A percentile compares a stretch with the other conserved stretches of the same genome.
Evolutionary conservation across 2,888 invertebrate genomes (phyloP).

Genomic region (Lasioglossum villosulum): DNA sequence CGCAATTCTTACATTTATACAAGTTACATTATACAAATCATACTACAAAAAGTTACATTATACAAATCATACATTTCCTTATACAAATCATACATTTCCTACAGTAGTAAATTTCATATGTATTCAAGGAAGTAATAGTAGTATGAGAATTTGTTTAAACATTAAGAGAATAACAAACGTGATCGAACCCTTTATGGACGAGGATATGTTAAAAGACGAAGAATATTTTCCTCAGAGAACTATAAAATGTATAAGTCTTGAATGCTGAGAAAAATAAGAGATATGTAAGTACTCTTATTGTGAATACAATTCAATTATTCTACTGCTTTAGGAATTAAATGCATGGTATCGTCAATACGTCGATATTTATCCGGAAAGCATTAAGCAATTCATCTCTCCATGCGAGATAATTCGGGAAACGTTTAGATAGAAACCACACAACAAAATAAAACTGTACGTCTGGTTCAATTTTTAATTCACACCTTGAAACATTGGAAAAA

Average conservation of each 20-base stretch:
- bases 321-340: neutral
- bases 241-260: neutral
- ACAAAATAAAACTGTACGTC: neutral
- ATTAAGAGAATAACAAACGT: no score
- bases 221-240: neutral
- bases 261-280: neutral
- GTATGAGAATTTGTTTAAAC: no score
- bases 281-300: neutral
- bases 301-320: no score
- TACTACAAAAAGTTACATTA: no score
- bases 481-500: neutral
- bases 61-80: no score
- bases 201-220: neutral
- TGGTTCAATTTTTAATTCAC: neutral
- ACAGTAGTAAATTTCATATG: no score
- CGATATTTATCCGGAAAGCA: neutral
- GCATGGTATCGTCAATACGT: neutral
- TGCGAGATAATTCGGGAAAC: neutral
- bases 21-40: no score
- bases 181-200: no score
- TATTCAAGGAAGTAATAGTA: no score
- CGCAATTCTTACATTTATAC: no score
- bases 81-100: no score
- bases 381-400: neutral
- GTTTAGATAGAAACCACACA: neutral